A percentile compares a stretch with the other conserved stretches of the same genome.
Evolutionary conservation across 2,113 vertebrate species (phyloP).

Genomic region (Pseudorasbora parva): DNA sequence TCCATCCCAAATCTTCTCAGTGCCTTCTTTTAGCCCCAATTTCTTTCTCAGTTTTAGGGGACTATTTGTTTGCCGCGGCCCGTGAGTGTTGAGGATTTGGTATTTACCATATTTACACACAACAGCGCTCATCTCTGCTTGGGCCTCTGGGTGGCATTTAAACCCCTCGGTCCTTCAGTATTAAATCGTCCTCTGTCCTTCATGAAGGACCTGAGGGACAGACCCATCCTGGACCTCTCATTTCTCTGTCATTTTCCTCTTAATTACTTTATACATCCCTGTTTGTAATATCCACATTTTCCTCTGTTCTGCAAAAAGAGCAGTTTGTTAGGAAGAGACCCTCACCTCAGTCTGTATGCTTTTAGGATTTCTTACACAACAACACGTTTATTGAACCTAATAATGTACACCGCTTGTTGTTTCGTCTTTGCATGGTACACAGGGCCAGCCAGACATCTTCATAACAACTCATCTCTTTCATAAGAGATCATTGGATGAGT

Average conservation of each 20-base stretch:
- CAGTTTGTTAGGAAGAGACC: background rate
- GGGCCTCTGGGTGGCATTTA: slow-evolving; percentile 51
- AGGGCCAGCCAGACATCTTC: background rate
- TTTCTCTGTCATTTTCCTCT: slow-evolving; percentile 44
- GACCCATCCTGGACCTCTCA: slow-evolving; percentile 28
- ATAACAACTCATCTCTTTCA: background rate
- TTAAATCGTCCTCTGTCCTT: slow-evolving; percentile 46
- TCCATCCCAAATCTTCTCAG: background rate
- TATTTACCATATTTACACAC: slow-evolving; percentile 47
- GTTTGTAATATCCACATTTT: slow-evolving; percentile 28
- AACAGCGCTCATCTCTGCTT: slow-evolving; percentile 19
- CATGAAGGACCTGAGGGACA: slow-evolving; percentile 12
- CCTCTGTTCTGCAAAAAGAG: background rate
- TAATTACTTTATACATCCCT: slow-evolving; percentile 34
- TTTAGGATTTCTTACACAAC: background rate
- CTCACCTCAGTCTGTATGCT: background rate
- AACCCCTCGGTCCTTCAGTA: slow-evolving; percentile 12
- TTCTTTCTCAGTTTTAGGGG: background rate
- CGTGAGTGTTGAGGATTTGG: slow-evolving; percentile 5
- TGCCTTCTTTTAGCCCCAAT: background rate
- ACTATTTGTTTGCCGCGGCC: slow-evolving; percentile 27
- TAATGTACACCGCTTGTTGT: background rate
- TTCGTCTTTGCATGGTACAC: background rate
- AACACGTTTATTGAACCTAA: background rate
- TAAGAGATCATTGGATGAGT: slow-evolving; percentile 9